A percentile compares a stretch with the other conserved stretches of the same genome.
phyloP scores from a whole-genome alignment of 2,113 vertebrate species.

The Cisticola juncidis region DNA sequence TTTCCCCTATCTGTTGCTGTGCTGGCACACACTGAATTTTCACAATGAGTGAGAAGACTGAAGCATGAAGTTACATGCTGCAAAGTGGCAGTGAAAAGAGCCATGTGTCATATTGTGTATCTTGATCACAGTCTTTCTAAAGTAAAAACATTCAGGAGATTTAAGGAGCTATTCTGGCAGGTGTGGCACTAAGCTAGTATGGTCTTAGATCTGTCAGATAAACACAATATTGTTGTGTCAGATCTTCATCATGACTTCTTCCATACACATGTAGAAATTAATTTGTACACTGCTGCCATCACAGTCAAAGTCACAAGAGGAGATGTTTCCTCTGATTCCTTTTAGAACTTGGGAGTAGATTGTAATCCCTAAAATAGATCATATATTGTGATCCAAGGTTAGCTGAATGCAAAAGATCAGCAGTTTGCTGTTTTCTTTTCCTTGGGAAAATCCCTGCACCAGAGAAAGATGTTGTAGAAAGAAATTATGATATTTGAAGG shows the following conservation, averaged over 20 bases:
- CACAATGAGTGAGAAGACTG: not conserved
- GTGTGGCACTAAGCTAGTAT: not conserved
- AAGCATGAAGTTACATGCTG: not conserved
- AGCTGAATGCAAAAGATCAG: not conserved
- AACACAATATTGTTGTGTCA: not conserved
- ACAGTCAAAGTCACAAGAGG: not conserved
- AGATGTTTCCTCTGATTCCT: not conserved
- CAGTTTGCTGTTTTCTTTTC: not conserved
- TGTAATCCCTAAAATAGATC: not conserved
- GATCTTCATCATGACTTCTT: not conserved
- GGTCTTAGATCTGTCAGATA: not conserved
- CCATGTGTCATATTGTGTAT: not conserved
- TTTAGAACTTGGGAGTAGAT: not conserved
- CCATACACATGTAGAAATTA: not conserved
- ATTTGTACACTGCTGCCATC: not conserved
- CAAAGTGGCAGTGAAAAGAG: not conserved
- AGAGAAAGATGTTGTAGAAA: not conserved
- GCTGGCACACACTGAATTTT: not conserved
- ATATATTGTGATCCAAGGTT: not conserved
- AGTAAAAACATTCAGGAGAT: not conserved
- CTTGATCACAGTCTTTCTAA: not conserved
- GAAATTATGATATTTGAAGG: not conserved
- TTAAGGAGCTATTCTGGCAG: not conserved
- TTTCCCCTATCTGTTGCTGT: not conserved
- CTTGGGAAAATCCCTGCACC: not conserved